Evolutionary conservation across 2,888 invertebrate species (phyloP), one percentile per base, ranked within the genome.

Genomic region (Helicoverpa assulta): DNA sequence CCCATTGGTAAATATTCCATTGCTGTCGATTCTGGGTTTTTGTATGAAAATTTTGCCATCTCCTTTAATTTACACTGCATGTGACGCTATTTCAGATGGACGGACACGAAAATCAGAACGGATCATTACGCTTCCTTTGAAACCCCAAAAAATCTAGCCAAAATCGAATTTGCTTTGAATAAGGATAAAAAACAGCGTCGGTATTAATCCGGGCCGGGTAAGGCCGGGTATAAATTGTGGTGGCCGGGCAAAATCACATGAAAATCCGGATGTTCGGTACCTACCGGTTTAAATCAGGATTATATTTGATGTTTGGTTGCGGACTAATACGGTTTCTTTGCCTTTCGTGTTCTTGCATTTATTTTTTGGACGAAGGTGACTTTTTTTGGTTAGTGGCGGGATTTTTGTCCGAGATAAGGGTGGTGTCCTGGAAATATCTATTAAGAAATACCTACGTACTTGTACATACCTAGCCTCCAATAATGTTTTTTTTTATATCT

Each of bases 171-270:
- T 75, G 61, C 66, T 65, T 73, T 79, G 70, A 73, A 81, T 67
- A 37, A 51, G 55, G 56, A 74, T 67, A 21, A 26, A 58, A 78
- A 81, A 73, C 74, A 81, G 71, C 70, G 73, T 61, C 70, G 37
- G 71, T 80, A 80, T 83, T 86, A 86, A 85, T 86, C 86, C 85
- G 72, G 75, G 58, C 63, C 70, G 80, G 69, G 51, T 43, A 72
- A 73, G 70, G 55, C 77, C 73, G 76, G 78, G 78, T 82, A 85
- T 86, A 85, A 86, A 86, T 87, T 81, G 82, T 78, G 73, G 69
- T 72, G 61, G 50, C 80, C 70, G 80, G 80, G 70, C 73, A 81
- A 82, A 85, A 82, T 82, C 70, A 80, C 67, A 72, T 70, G 70
- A 74, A 71, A 56, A 47, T 67, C 78, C 68, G 73, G 51, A 78